These are phyloP conservation scores for Choloepus hoffmanni DNA, from an alignment of 2,113 vertebrate species.

Conservation along the genomic window DNA sequence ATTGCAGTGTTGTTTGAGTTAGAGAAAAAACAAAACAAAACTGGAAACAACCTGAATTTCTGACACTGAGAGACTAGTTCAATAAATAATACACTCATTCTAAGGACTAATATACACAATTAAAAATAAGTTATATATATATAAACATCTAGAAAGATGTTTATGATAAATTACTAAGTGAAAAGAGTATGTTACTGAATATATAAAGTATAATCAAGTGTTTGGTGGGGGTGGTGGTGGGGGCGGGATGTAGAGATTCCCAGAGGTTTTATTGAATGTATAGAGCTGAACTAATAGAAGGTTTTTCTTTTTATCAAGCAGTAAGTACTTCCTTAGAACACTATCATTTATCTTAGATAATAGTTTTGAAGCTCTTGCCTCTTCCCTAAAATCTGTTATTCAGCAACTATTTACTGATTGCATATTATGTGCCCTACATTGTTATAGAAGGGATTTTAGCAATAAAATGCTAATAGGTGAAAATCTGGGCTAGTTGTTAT, in stretches of 20 bases:
- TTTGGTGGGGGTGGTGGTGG: too few relatives aligned
- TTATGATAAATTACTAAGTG: too few relatives aligned
- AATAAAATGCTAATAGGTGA: neutral
- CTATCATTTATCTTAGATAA: neutral
- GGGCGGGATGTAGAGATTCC: neutral
- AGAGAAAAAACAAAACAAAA: neutral
- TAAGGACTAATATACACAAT: conserved; percentile 43
- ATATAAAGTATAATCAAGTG: too few relatives aligned
- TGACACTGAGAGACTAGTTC: neutral
- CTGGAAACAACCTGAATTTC: neutral
- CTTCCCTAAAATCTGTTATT: neutral
- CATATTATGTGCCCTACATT: neutral
- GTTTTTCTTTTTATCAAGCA: neutral
- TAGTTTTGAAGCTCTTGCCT: neutral
- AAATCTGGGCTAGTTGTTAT: neutral
- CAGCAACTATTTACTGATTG: neutral
- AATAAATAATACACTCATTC: conserved; percentile 62
- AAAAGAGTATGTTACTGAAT: too few relatives aligned
- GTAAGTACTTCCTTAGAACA: neutral
- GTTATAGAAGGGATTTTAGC: neutral
- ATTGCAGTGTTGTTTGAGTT: conserved; percentile 63
- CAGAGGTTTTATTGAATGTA: neutral
- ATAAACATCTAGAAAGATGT: too few relatives aligned
- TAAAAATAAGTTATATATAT: conserved; percentile 70
- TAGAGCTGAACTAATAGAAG: neutral